Evolutionary conservation across 1,140 invertebrate species (phyloP), one percentile per base, ranked within the genome.

Genomic region (Cydia fagiglandana): DNA sequence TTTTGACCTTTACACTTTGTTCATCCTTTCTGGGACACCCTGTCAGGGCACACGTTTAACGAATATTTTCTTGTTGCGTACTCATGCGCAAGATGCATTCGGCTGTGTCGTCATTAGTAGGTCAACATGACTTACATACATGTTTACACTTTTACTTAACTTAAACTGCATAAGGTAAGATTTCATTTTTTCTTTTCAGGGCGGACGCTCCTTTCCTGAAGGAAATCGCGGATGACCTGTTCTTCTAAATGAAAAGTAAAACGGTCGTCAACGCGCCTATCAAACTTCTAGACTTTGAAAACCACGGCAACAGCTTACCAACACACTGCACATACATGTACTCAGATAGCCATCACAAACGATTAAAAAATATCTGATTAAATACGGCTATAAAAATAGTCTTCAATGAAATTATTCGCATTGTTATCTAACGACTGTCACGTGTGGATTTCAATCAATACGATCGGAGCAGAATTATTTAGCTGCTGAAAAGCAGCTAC

Each of bases 71-170:
- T 70, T 17, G 30, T 70, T 70, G n/a, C 30, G 66, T 41, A 38
- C 28, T 38, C 64, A 38, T 66, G n/a, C 66, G 66, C 34, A 70
- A 70, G 66, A 41, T 70, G 34, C 64, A 66, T 34, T 38, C 64
- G 64, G 64, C 64, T 38, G 28, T 70, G 66, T 70, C 66, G 66
- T 41, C 66, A 70, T 70, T 41, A 38, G 15, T 70, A 17, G 38
- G 66, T 70, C 66, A 38, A 70, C 13, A 20, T 24, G 50, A 53
- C 50, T 53, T 53, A 53, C 41, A 12, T 12, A 53, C 50, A 53
- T 61, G 20, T 61, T 61, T n/a, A 61, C 24, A 41, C 15, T 56
- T 1, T 56, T 20, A 61, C 17, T 10, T 61, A 20, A 15, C 2
- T 53, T 6, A 53, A 9, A 41, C 38, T 9, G 38, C 38, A 41